Evolutionary conservation across 2,888 invertebrate genomes (phyloP), one percentile per base, ranked within the genome.

Genomic region (Pedicia rivosa): DNA sequence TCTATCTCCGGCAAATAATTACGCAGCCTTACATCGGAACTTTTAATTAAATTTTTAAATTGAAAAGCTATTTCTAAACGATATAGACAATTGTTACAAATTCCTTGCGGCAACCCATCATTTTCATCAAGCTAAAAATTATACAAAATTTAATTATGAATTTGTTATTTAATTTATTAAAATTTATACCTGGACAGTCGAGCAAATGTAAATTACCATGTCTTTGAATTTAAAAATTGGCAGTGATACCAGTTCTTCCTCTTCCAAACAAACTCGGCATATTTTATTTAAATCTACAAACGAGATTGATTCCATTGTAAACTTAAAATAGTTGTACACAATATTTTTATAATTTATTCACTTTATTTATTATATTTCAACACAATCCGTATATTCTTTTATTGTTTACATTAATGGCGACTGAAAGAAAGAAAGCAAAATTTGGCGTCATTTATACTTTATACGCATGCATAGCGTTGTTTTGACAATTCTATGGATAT

Each of bases 231-330:
- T n/a, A n/a, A n/a, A n/a, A n/a, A n/a, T n/a, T n/a, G n/a, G n/a
- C n/a, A 32, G 9, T 16, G 52, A 53, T 13, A 50, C 49, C 8
- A 51, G 39, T 8, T 50, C 36, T 36, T 52, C 53, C 38, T 42
- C 49, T 44, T 52, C 52, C 22, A 53, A 43, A 37, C 55, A 55
- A 41, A 55, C 48, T 16, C 54, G 48, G 40, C 54, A 55, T n/a
- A 54, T 50, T 46, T 51, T 50, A 38, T 49, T 48, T 30, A 51
- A 36, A 28, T 43, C 41, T 10, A 43, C 20, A 9, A 32, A 17
- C 4, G 32, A 20, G n/a, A n/a, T n/a, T 32, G 20, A 8, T 13
- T 32, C 32, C 32, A 32, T 32, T 2, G 3, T 9, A 7, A 5
- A 13, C 20, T 20, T n/a, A 12, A 17, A n/a, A 17, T 30, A 17